Evolutionary conservation across 2,113 vertebrate genomes (phyloP), one percentile per base, ranked within the genome.

Genomic region (Muntiacus reevesi): DNA sequence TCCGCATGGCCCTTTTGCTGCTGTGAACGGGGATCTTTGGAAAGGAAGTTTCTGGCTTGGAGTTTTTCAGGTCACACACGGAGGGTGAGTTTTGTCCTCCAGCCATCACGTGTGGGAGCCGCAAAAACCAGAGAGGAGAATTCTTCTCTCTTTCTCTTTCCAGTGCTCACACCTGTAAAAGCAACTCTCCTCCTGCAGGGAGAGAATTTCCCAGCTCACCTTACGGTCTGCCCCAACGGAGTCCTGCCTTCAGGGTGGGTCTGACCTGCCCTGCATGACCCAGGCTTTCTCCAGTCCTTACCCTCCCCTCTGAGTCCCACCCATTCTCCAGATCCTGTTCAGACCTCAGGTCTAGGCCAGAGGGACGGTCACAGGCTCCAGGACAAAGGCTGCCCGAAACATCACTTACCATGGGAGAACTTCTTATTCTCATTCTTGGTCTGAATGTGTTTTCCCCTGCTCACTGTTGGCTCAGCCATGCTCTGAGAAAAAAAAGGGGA

Each of bases 191-290:
- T 85, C 13, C 33, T 14, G 27, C 43, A 2, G 28, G 16, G 86
- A 4, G 50, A 16, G 14, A 8, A 10, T n/a, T 11, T 30, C 82
- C 50, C 19, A 3, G 27, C 8, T 21, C 6, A 3, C 40, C 27
- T 10, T 30, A 5, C 0, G 2, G 5, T 27, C 14, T 30, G 59
- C 87, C 6, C 33, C 4, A 1, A 0, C 0, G 2, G 23, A 21
- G 25, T 40, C 54, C 17, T 3, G 11, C 14, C 25, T 55, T 10
- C 2, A 40, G 19, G 60, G 30, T 2, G 47, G 28, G 47, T n/a
- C 9, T 40, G 54, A 17, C 21, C 64, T 7, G 52, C 14, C 57
- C 25, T 84, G 30, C 30, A 2, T 3, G 36, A 2, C 47, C 36
- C 91, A 5, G 23, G 52, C 13, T 28, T 17, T 55, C 43, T 27